phyloP scores from a whole-genome alignment of 2,888 invertebrate genomes.

The Lamellibrachia columna region DNA sequence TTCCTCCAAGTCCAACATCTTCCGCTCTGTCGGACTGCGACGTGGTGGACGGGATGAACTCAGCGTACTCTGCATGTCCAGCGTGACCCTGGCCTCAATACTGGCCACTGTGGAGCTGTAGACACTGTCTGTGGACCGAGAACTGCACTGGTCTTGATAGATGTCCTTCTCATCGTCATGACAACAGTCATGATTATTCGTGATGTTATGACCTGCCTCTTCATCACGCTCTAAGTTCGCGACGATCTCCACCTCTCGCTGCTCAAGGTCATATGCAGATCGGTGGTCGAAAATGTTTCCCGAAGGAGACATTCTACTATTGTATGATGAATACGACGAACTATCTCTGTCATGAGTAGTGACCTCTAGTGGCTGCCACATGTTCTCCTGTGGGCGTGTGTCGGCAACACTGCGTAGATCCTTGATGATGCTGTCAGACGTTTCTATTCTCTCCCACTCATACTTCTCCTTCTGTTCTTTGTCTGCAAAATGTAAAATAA shows the following conservation, averaged over 20 bases:
- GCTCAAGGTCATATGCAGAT: constrained; percentile 31
- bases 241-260: constrained; percentile 36
- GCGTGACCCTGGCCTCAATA: constrained; percentile 22
- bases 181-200: background rate
- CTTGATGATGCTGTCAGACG: background rate
- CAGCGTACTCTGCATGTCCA: constrained; percentile 29
- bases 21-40: background rate
- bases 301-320: background rate
- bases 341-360: background rate
- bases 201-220: background rate
- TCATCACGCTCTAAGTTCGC: constrained; percentile 36
- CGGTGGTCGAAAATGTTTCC: background rate
- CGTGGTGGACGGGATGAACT: background rate
- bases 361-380: background rate
- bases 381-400: background rate
- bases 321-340: background rate
- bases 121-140: background rate
- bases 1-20: constrained; percentile 35
- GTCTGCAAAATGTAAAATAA: background rate
- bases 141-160: background rate
- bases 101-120: constrained; percentile 8
- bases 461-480: background rate
- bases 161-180: background rate
- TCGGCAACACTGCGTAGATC: background rate
- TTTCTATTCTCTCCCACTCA: background rate